Evolutionary conservation across 1,140 invertebrate species (phyloP).

Genomic region (Heliconius nattereri): DNA sequence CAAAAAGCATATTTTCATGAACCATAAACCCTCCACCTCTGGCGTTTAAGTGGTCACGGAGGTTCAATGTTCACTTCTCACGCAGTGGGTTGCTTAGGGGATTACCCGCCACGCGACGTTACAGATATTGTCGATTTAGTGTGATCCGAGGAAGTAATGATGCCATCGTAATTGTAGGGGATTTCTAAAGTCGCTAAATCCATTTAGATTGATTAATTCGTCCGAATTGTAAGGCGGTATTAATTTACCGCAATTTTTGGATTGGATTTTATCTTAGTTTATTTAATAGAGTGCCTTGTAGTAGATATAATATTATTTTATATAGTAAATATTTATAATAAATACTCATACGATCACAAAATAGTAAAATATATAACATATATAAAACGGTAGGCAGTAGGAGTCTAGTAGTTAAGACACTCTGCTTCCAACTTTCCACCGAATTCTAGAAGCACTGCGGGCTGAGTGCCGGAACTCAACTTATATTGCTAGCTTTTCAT

Average conservation of each 20-base stretch:
- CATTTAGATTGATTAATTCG: constrained; percentile 59
- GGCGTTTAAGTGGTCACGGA: constrained; percentile 64
- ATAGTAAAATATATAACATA: too few species aligned
- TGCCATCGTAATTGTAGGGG: constrained; percentile 63
- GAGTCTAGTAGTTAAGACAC: too few species aligned
- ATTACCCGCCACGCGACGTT: constrained; percentile 72
- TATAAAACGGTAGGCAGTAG: too few species aligned
- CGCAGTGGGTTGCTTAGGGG: constrained; percentile 67
- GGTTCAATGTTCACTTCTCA: constrained; percentile 73
- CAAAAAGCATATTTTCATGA: not conserved
- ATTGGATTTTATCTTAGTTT: not conserved
- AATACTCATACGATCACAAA: too few species aligned
- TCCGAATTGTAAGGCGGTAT: constrained; percentile 9
- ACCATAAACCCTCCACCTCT: not conserved
- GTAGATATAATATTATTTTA: too few species aligned
- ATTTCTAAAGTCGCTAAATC: constrained; percentile 56
- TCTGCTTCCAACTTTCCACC: too few species aligned
- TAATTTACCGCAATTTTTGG: not conserved
- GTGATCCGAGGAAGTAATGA: constrained; percentile 69
- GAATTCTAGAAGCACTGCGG: too few species aligned
- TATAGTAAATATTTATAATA: too few species aligned
- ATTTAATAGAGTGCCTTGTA: not conserved
- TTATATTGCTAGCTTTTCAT: too few species aligned
- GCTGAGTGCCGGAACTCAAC: too few species aligned
- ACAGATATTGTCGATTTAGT: constrained; percentile 77